These are phyloP conservation scores for Diabrotica virgifera DNA, from an alignment of 1,140 invertebrate genomes.

Conservation along the genomic window DNA sequence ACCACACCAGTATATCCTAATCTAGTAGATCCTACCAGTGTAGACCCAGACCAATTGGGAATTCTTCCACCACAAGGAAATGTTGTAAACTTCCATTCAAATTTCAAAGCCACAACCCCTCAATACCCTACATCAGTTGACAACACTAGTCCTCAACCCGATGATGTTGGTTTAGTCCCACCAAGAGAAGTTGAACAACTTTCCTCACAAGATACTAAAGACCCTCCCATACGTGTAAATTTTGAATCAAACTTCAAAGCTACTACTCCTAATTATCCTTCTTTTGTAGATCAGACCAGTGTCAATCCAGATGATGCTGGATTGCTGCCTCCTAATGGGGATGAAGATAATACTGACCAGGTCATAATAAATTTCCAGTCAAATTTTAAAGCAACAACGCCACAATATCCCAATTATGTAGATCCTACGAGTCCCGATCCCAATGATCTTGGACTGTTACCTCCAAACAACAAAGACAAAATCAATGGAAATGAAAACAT, in stretches of 20 bases:
- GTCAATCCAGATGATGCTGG: slow-evolving; percentile 29
- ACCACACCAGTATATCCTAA: slow-evolving; percentile 45
- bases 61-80: slow-evolving; percentile 28
- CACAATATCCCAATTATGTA: slow-evolving; percentile 35
- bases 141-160: slow-evolving; percentile 28
- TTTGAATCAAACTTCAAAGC: slow-evolving; percentile 25
- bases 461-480: slow-evolving; percentile 10
- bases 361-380: slow-evolving; percentile 25
- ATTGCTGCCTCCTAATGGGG: slow-evolving; percentile 23
- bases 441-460: slow-evolving; percentile 27
- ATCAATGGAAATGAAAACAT: background rate
- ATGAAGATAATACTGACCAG: background rate
- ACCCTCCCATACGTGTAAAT: background rate
- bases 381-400: slow-evolving; percentile 38
- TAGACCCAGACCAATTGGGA: slow-evolving; percentile 28
- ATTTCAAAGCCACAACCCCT: slow-evolving; percentile 37
- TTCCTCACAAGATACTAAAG: background rate
- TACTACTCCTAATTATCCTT: slow-evolving; percentile 39
- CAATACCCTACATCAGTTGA: slow-evolving; percentile 35
- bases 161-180: slow-evolving; percentile 26
- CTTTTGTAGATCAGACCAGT: slow-evolving; percentile 32
- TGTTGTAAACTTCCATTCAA: slow-evolving; percentile 25
- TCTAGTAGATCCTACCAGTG: slow-evolving; percentile 26
- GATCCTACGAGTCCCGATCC: slow-evolving; percentile 29
- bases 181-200: slow-evolving; percentile 7